Evolutionary conservation across 2,888 invertebrate species (phyloP), one percentile per base, ranked within the genome.

Genomic region (Sussaba pulchella): DNA sequence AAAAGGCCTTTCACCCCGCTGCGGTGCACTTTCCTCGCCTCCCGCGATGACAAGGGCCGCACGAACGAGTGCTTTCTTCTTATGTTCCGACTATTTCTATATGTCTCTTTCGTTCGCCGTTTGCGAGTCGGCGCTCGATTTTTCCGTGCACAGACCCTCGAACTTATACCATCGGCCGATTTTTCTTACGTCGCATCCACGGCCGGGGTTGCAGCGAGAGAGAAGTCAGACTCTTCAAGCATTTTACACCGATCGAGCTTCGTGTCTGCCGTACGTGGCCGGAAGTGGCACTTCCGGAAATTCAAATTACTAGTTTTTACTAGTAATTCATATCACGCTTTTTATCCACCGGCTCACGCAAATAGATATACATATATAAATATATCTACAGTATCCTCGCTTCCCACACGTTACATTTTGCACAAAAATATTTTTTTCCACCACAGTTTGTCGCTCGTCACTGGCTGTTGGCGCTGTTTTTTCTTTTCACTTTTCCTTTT

Each of bases 1-100:
- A 85, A 85, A 78, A 75, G 69, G 79, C 54, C 71, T 73, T 59
- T 64, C 81, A 31, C 43, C 17, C 70, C 36, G n/a, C 45, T 52
- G 43, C 39, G 10, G 12, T 17, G 31, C 31, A 9, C 17, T 10
- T 19, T 59, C 41, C 14, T n/a, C n/a, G 4, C 43, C 43, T n/a
- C 43, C 43, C n/a, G 43, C 26, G 26, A 14, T 4, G n/a, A 9
- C 8, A 39, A 5, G 19, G n/a, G 43, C 2, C 5, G 9, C 9
- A 10, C 2, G 9, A 43, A 12, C 10, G 9, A 43, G n/a, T 31
- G 31, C 31, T 31, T 31, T 31, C 31, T 31, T 31, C 31, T 31
- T 31, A 5, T 6, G 31, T 31, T 31, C 6, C 31, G 2, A 5
- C 6, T 31, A 5, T 31, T 31, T 31, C 6, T 31, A 54, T 31